Evolutionary conservation across 2,113 vertebrate species (phyloP).

Genomic region (human (Homo sapiens)): DNA sequence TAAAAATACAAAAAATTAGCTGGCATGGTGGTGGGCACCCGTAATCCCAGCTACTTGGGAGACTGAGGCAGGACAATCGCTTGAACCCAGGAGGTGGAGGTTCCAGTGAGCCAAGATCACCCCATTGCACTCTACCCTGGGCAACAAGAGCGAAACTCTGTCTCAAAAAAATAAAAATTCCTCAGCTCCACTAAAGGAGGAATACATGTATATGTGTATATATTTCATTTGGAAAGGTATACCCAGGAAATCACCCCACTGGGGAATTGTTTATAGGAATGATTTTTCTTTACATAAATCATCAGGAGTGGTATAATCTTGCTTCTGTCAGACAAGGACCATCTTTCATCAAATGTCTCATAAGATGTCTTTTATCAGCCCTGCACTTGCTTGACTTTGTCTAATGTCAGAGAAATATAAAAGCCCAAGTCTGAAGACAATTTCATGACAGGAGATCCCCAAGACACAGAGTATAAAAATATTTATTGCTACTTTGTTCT

Average conservation of each 20-base stretch:
- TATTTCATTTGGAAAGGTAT: conserved; percentile 59
- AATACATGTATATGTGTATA: background rate
- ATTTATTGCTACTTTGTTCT: background rate
- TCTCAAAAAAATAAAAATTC: too few species aligned
- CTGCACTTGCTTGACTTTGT: background rate
- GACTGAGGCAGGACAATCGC: too few species aligned
- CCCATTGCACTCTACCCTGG: too few species aligned
- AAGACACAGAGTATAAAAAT: background rate
- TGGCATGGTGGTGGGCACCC: too few species aligned
- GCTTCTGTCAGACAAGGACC: conserved; percentile 46
- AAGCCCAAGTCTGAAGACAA: background rate
- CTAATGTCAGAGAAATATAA: background rate
- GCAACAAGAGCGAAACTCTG: too few species aligned
- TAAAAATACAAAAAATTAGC: too few species aligned
- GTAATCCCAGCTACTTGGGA: too few species aligned
- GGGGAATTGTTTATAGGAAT: conserved; percentile 54
- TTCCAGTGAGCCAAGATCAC: too few species aligned
- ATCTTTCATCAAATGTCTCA: conserved; percentile 42
- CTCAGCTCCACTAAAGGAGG: background rate
- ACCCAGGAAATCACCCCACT: background rate
- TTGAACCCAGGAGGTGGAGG: too few species aligned
- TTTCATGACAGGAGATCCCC: background rate
- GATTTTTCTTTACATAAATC: conserved; percentile 70
- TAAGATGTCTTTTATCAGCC: background rate
- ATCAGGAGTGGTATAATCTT: conserved; percentile 63